A percentile compares a stretch with the other conserved stretches of the same genome.
phyloP scores from a whole-genome alignment of 35 echinoderm and acorn worm genomes.

The Chiridota heheva region DNA sequence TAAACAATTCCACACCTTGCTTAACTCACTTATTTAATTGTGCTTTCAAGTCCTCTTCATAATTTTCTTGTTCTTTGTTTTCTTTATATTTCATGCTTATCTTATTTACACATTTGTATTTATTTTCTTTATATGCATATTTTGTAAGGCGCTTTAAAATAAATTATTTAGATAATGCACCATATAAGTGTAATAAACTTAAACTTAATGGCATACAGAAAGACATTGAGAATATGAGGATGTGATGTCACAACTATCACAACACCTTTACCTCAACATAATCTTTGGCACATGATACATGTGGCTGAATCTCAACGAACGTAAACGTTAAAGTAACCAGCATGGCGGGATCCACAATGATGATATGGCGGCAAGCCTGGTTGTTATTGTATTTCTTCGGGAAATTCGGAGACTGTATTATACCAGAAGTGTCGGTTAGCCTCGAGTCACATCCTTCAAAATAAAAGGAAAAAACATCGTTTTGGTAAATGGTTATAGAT shows the following conservation, averaged over 20 bases:
- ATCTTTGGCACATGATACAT: conserved; percentile 52
- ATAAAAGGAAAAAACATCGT: background rate
- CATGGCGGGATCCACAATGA: conserved; percentile 24
- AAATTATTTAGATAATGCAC: too few species aligned
- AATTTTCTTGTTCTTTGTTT: background rate
- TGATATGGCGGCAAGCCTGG: conserved; percentile 24
- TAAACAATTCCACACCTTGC: too few species aligned
- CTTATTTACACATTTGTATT: too few species aligned
- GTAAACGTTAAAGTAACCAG: conserved; percentile 30
- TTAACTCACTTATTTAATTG: too few species aligned
- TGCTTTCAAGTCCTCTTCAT: too few species aligned
- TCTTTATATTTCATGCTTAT: too few species aligned
- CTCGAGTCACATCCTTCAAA: conserved; percentile 57
- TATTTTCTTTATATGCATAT: too few species aligned
- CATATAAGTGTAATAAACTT: too few species aligned
- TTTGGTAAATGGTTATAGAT: too few species aligned
- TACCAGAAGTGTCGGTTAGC: conserved; percentile 5
- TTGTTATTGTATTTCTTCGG: conserved; percentile 37
- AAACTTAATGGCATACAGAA: background rate
- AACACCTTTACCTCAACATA: conserved; percentile 30
- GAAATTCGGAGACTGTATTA: conserved; percentile 44
- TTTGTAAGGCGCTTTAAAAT: too few species aligned
- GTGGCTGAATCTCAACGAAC: conserved; percentile 27
- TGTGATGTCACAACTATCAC: background rate
- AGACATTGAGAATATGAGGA: background rate